Evolutionary conservation across 2,113 vertebrate species (phyloP), one percentile per base, ranked within the genome.

Genomic region (Pteropus alecto): DNA sequence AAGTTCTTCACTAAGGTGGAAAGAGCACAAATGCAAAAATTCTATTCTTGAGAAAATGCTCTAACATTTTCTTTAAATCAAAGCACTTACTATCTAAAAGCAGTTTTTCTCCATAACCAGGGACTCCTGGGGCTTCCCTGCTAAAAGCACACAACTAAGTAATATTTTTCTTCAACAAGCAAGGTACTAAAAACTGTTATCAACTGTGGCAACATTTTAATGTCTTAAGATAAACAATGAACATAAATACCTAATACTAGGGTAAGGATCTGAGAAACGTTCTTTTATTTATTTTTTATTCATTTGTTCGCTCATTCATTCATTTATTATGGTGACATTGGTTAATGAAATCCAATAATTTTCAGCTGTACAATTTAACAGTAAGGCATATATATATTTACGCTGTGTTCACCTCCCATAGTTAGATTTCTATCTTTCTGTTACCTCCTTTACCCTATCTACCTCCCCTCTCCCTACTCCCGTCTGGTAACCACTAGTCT

Each of bases 31-130:
- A 71, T 28, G 28, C 22, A 82, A 67, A 94, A 91, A 54, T 43
- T 88, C 58, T 90, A 21, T 78, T 65, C 58, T 81, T 88, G 33
- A 95, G 74, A 87, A 97, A 87, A 91, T 41, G 51, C 26, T 56
- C 58, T 73, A 90, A 90, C 19, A 51, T 61, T 87, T 79, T 85
- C 22, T 71, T 83, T 90, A 90, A 90, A 65, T 58, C 79, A 84
- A 95, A 96, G 90, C 33, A 81, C 51, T 74, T 76, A 48, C 86
- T 83, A 38, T 46, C 46, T 67, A 71, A 82, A 96, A 73, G 16
- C 56, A 2, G 8, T 90, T 86, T 70, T 86, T 46, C 67, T 33
- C 65, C 28, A 33, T 24, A 73, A 56, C 26, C 51, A 71, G 61
- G 21, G 18, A 33, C 54, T 81, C 60, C 18, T 54, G 26, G 43